phyloP scores from a whole-genome alignment of 2,797 vertebrate genomes.

The Mycteria americana region DNA sequence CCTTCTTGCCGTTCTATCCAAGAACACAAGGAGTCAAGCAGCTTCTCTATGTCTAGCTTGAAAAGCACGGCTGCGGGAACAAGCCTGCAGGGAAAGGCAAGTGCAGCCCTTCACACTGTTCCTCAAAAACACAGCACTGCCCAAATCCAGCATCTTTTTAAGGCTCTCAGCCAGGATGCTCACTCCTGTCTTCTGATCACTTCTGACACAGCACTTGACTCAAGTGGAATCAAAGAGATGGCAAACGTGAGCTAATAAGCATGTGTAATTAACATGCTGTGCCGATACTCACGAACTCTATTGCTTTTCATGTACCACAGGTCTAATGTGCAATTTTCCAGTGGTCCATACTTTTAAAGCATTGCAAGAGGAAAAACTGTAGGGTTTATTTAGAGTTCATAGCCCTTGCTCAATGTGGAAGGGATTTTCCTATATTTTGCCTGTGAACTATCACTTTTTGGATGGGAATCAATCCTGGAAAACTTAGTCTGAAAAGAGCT shows the following conservation, averaged over 20 bases:
- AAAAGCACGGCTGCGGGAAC: neutral
- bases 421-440: neutral
- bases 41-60: neutral
- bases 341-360: neutral
- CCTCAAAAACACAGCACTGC: too few species aligned
- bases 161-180: neutral
- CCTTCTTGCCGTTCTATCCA: neutral
- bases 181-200: neutral
- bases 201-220: neutral
- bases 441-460: neutral
- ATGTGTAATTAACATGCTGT: rapidly evolving
- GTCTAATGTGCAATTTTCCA: neutral
- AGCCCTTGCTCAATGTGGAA: neutral
- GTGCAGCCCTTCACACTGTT: neutral
- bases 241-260: neutral
- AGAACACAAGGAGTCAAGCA: rapidly evolving
- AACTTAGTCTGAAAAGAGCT: neutral
- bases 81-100: neutral
- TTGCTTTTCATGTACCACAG: neutral
- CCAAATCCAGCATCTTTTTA: neutral
- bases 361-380: neutral
- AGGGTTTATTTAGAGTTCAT: neutral
- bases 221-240: neutral
- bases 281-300: neutral
- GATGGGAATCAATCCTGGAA: neutral